These are phyloP conservation scores for Drosophila mayaguana DNA, from an alignment of 2,888 invertebrate species.

Conservation along the genomic window DNA sequence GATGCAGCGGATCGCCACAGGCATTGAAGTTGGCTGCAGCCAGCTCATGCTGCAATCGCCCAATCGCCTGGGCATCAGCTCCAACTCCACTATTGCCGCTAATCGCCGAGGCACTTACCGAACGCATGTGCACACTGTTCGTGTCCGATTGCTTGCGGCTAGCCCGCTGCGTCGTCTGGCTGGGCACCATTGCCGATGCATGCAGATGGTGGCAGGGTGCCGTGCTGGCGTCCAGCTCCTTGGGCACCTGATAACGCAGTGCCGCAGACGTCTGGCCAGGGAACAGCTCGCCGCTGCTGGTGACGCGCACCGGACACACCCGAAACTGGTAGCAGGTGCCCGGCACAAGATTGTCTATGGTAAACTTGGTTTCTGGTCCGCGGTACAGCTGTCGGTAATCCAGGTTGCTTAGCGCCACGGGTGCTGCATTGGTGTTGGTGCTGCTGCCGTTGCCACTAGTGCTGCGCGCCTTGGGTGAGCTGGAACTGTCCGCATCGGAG, in stretches of 20 bases:
- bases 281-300: conserved; percentile 86
- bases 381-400: conserved; percentile 87
- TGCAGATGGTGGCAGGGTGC: conserved; percentile 64
- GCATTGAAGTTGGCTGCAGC: conserved; percentile 77
- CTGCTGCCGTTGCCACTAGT: conserved; percentile 37
- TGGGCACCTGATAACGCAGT: conserved; percentile 85
- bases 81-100: conserved; percentile 68
- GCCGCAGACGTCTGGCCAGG: conserved; percentile 89
- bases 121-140: conserved; percentile 73
- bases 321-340: conserved; percentile 92
- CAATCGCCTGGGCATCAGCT: conserved; percentile 63
- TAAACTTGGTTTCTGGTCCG: conserved; percentile 88
- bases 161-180: conserved; percentile 72
- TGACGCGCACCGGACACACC: conserved; percentile 91
- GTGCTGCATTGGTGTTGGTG: conserved; percentile 20
- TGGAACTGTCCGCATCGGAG: conserved; percentile 64
- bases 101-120: conserved; percentile 83
- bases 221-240: conserved; percentile 71
- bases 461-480: conserved; percentile 54
- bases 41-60: conserved; percentile 74
- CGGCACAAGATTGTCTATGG: conserved; percentile 89
- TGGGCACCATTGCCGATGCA: conserved; percentile 45
- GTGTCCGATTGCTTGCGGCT: conserved; percentile 70
- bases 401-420: conserved; percentile 57
- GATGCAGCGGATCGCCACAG: conserved; percentile 82